phyloP scores from a whole-genome alignment of 1,140 invertebrate genomes.

The Drosophila leontia region DNA sequence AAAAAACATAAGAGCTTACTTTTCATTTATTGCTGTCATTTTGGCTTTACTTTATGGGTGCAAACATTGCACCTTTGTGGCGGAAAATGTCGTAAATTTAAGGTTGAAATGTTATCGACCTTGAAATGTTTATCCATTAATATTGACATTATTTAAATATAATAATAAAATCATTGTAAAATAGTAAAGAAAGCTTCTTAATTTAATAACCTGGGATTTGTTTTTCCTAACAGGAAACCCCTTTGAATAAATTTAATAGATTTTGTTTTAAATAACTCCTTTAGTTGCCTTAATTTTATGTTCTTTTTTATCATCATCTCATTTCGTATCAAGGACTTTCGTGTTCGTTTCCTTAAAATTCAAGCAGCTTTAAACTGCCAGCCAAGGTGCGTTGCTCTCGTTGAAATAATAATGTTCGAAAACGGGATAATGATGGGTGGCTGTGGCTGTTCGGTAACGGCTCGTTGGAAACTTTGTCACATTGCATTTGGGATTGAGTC shows the following conservation, averaged over 20 bases:
- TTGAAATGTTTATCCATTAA: neutral
- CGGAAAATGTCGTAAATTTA: neutral
- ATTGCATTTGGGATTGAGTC: conserved; percentile 34
- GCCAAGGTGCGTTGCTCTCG: neutral
- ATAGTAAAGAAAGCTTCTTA: too few relatives aligned
- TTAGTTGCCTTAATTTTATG: too few relatives aligned
- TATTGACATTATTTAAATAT: neutral
- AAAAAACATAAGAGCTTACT: conserved; percentile 4
- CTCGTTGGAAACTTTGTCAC: conserved; percentile 23
- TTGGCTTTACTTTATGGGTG: conserved; percentile 20
- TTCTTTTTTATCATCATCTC: too few relatives aligned
- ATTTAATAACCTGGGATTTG: too few relatives aligned
- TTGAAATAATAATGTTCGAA: neutral
- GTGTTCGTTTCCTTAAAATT: neutral
- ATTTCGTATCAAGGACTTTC: neutral
- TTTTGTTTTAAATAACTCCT: too few relatives aligned
- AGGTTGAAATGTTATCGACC: neutral
- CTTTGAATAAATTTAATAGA: too few relatives aligned
- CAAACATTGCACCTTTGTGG: neutral
- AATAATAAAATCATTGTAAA: too few relatives aligned
- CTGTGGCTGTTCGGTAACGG: neutral
- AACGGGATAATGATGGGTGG: conserved; percentile 1
- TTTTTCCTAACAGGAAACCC: too few relatives aligned
- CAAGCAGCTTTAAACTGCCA: conserved; percentile 4
- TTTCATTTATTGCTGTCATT: conserved; percentile 32